These are phyloP conservation scores for Notothenia coriiceps DNA, from an alignment of 2,113 vertebrate species.

Conservation along the genomic window DNA sequence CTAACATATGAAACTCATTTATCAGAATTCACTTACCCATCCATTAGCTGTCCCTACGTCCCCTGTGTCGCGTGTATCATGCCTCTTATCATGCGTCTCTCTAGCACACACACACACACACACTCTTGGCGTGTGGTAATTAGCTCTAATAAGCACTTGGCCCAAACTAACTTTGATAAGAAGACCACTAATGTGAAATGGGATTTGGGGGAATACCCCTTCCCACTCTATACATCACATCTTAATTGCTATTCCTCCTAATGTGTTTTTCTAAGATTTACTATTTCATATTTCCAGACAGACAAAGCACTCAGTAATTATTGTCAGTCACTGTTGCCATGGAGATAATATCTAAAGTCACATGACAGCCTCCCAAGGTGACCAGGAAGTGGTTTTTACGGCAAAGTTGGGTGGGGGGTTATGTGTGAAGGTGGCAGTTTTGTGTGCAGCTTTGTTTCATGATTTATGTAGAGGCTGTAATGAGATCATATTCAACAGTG, in stretches of 20 bases:
- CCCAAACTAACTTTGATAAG: constrained; percentile 73
- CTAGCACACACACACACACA: not conserved
- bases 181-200: constrained; percentile 70
- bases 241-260: constrained; percentile 72
- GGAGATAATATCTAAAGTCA: constrained; percentile 69
- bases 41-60: constrained; percentile 55
- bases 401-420: constrained; percentile 15
- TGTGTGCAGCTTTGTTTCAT: constrained; percentile 46
- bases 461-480: constrained; percentile 80
- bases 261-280: constrained; percentile 73
- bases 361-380: constrained; percentile 77
- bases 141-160: constrained; percentile 57
- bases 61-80: constrained; percentile 52
- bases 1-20: constrained; percentile 58
- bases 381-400: constrained; percentile 78
- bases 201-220: constrained; percentile 60
- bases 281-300: constrained; percentile 58
- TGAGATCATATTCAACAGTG: constrained; percentile 79
- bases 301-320: constrained; percentile 65
- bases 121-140: constrained; percentile 59
- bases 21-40: constrained; percentile 68
- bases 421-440: constrained; percentile 50
- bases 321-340: constrained; percentile 61
- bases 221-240: constrained; percentile 59
- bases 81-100: constrained; percentile 25